Percentiles rank a stretch among this genome's conserved stretches.
phyloP scores from a whole-genome alignment of 2,113 vertebrate genomes.

The Hydrolagus affinis region DNA sequence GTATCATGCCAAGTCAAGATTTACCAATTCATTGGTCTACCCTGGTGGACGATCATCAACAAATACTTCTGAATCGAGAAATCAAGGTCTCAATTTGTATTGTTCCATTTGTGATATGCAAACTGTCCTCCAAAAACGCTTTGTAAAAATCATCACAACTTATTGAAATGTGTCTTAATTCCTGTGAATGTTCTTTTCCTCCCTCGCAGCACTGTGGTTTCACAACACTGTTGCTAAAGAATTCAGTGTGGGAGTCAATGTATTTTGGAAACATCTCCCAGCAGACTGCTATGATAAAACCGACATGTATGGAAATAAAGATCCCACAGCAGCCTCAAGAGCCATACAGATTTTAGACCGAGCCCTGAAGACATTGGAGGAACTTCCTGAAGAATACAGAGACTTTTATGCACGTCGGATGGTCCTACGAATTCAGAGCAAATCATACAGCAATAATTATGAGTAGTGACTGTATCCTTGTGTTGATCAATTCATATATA shows the following conservation, averaged over 20 bases:
- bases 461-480: constrained; percentile 33
- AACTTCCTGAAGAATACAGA: constrained; percentile 77
- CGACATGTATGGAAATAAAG: constrained; percentile 90
- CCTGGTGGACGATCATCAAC: neutral
- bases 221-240: constrained; percentile 84
- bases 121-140: neutral
- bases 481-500: neutral
- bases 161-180: constrained; percentile 31
- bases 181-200: constrained; percentile 37
- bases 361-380: constrained; percentile 68
- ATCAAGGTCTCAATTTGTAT: neutral
- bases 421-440: constrained; percentile 76
- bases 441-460: constrained; percentile 54
- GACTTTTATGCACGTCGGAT: constrained; percentile 91
- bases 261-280: constrained; percentile 89
- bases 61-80: neutral
- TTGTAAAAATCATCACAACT: neutral
- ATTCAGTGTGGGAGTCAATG: constrained; percentile 84
- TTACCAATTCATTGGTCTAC: neutral
- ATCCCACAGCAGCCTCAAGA: constrained; percentile 68
- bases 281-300: constrained; percentile 76
- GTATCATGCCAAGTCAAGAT: neutral
- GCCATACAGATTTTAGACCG: constrained; percentile 79
- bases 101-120: neutral
- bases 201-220: constrained; percentile 82